Percentiles rank a stretch among this genome's conserved stretches.
Conservation (phyloP, 2,888 invertebrate genomes). For the Biston stratarius region DNA sequence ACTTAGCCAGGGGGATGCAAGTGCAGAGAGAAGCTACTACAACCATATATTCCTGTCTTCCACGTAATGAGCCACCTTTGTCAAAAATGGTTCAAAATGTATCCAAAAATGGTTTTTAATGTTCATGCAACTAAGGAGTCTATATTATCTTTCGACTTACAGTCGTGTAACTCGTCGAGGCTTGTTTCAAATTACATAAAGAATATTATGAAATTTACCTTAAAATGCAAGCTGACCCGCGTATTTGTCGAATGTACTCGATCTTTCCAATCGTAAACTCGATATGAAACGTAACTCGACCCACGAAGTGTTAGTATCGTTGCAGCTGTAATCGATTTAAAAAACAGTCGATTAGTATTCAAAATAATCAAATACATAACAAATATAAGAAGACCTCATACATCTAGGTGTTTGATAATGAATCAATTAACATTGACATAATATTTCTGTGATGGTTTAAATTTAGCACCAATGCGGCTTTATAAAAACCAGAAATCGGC, state of each 20-base stretch:
- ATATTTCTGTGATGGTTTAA: not conserved
- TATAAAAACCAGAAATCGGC: conserved; percentile 14
- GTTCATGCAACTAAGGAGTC: too few species aligned
- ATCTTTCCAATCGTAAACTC: conserved; percentile 97
- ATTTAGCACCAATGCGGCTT: conserved; percentile 4
- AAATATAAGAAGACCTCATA: not conserved
- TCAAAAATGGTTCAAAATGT: too few species aligned
- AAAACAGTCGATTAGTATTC: conserved; percentile 13
- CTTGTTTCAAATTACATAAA: not conserved
- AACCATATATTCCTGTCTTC: too few species aligned
- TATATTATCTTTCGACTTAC: too few species aligned
- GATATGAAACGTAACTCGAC: conserved; percentile 96
- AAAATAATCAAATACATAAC: not conserved
- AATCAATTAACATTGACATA: conserved; percentile 13
- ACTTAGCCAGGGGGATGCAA: too few species aligned
- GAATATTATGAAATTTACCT: conserved; percentile 79
- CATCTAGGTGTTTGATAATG: not conserved
- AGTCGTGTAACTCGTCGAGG: not conserved
- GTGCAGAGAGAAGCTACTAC: too few species aligned
- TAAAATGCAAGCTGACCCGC: conserved; percentile 95
- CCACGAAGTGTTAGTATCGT: conserved; percentile 95
- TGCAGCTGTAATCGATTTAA: conserved; percentile 87
- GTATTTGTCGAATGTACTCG: conserved; percentile 95
- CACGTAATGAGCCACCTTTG: too few species aligned
- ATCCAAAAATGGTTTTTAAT: too few species aligned